These are phyloP conservation scores for Caracal caracal DNA, from an alignment of 2,113 vertebrate species.

Conservation along the genomic window DNA sequence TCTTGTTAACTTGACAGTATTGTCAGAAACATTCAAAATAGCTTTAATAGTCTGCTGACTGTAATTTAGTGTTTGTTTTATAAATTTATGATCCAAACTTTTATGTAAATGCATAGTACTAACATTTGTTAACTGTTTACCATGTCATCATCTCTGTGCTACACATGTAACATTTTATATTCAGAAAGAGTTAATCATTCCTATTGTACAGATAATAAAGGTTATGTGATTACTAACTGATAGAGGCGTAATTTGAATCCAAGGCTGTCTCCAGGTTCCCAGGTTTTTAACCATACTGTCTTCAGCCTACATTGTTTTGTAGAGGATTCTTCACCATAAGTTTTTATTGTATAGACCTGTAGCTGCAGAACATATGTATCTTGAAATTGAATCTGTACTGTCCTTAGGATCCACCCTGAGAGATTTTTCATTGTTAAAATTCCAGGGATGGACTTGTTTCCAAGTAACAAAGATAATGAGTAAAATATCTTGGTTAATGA, in stretches of 20 bases:
- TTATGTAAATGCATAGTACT: neutral
- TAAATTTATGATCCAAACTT: neutral
- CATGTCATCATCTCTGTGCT: neutral
- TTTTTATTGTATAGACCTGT: neutral
- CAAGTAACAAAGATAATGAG: neutral
- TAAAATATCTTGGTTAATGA: neutral
- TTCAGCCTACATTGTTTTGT: neutral
- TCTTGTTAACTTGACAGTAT: neutral
- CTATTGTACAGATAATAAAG: neutral
- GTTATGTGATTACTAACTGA: neutral
- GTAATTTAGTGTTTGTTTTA: neutral
- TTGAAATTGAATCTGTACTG: neutral
- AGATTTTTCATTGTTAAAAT: conserved; percentile 6
- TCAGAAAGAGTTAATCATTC: neutral
- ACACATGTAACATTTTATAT: neutral
- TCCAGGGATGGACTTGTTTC: neutral
- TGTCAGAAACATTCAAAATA: neutral
- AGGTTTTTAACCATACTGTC: neutral
- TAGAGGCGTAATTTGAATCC: neutral
- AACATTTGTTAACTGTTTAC: neutral
- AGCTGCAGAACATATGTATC: neutral
- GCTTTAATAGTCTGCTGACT: neutral
- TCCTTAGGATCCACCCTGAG: neutral
- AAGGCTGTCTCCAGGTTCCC: neutral
- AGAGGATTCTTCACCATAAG: neutral